Percentiles rank a stretch among this genome's conserved stretches.
phyloP scores from a whole-genome alignment of 2,113 vertebrate species.

The Anas platyrhynchos region DNA sequence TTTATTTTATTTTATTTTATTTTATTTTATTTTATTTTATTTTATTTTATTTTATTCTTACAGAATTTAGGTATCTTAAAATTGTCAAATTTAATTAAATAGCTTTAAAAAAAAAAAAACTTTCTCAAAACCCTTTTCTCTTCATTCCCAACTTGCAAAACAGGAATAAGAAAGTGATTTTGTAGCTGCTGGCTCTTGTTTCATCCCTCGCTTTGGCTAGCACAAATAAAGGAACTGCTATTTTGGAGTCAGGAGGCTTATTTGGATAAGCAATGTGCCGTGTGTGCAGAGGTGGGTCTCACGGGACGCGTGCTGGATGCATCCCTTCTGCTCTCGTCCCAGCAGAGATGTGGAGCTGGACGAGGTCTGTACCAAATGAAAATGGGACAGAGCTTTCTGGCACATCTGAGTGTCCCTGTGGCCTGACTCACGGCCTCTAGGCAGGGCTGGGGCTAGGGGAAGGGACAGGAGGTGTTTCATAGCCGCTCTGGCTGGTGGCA shows the following conservation, averaged over 20 bases:
- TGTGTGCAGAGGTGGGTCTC: not conserved
- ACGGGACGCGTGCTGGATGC: fast-evolving
- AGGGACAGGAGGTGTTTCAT: not conserved
- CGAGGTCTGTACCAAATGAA: not conserved
- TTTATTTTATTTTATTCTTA: not conserved
- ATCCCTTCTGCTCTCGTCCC: fast-evolving
- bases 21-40: not conserved
- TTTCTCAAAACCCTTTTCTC: not conserved
- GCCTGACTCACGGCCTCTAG: too few species aligned
- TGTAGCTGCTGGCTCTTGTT: not conserved
- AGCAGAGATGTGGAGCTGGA: not conserved
- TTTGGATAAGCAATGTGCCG: not conserved
- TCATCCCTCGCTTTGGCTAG: not conserved
- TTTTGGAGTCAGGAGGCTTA: not conserved
- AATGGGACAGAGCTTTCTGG: not conserved
- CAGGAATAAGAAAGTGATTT: not conserved
- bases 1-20: not conserved
- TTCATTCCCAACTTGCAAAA: not conserved
- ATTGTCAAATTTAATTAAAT: not conserved
- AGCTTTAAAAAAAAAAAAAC: not conserved
- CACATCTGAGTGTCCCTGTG: not conserved
- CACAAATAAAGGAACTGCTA: not conserved
- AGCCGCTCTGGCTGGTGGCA: not conserved
- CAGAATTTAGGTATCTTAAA: not conserved
- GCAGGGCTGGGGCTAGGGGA: fast-evolving